Evolutionary conservation across 2,113 vertebrate species (phyloP).

Genomic region (Halcyon malimbica): DNA sequence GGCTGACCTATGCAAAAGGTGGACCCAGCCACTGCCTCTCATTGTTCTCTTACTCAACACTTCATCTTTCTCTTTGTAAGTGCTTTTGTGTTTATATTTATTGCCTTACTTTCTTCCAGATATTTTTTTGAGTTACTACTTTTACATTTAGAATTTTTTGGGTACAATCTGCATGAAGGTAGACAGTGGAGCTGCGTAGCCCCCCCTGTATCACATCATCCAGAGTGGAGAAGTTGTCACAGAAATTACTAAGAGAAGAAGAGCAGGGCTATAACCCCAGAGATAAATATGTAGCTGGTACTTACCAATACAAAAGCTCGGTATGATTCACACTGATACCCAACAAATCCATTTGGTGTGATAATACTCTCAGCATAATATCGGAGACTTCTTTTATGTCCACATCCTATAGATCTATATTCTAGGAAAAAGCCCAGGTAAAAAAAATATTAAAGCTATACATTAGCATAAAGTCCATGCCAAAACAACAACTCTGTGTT

Average conservation of each 20-base stretch:
- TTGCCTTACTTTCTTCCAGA: neutral
- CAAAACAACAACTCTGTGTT: neutral
- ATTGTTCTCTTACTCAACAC: neutral
- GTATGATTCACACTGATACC: conserved; percentile 58
- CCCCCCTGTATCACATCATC: neutral
- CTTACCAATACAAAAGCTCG: conserved; percentile 45
- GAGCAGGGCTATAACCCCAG: neutral
- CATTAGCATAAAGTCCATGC: neutral
- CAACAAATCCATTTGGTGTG: conserved; percentile 50
- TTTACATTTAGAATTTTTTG: neutral
- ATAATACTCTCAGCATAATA: conserved; percentile 66
- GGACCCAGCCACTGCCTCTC: neutral
- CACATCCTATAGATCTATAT: conserved; percentile 38
- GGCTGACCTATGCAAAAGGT: neutral
- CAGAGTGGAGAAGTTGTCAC: neutral
- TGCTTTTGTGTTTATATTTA: neutral
- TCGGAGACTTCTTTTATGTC: conserved; percentile 57
- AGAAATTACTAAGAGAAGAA: neutral
- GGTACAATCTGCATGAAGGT: neutral
- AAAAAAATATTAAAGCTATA: neutral
- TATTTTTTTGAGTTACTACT: neutral
- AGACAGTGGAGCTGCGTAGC: neutral
- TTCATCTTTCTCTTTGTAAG: neutral
- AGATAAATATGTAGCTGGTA: neutral
- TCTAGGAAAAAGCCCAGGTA: neutral